Percentiles rank a stretch among this genome's conserved stretches.
These are phyloP conservation scores for Cephus cinctus DNA, from an alignment of 1,140 invertebrate species.

Conservation along the genomic window DNA sequence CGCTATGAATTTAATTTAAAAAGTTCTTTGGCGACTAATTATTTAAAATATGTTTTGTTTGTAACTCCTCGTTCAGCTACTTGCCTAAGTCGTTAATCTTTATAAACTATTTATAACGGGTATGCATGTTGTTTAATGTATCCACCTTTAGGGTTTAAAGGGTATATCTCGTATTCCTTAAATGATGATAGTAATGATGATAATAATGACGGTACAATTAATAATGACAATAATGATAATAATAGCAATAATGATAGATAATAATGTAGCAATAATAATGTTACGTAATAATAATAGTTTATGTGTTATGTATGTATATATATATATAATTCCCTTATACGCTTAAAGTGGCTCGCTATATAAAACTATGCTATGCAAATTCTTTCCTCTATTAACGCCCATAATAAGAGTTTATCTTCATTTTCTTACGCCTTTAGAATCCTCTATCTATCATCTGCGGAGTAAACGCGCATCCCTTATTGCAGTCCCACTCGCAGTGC, in stretches of 20 bases:
- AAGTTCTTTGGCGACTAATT: constrained; percentile 55
- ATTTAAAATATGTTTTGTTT: constrained; percentile 55
- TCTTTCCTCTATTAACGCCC: constrained; percentile 30
- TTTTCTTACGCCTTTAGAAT: constrained; percentile 22
- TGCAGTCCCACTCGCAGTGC: too few species aligned
- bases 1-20: constrained; percentile 35
- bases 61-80: constrained; percentile 34
- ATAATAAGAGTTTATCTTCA: constrained; percentile 31
- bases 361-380: constrained; percentile 49
- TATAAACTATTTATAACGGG: constrained; percentile 35
- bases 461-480: constrained; percentile 21
- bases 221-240: constrained; percentile 11
- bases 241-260: not conserved
- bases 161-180: too few species aligned
- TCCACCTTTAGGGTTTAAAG: too few species aligned
- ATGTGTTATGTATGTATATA: constrained; percentile 17
- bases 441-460: constrained; percentile 23
- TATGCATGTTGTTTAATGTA: constrained; percentile 24
- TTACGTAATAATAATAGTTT: constrained; percentile 5
- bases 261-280: constrained; percentile 17
- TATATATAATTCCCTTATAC: constrained; percentile 37
- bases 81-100: constrained; percentile 24
- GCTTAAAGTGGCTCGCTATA: constrained; percentile 48
- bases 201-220: too few species aligned
- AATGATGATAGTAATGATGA: too few species aligned